These are phyloP conservation scores for Caenorhabditis plicata DNA, from an alignment of 2,888 invertebrate species.

Conservation along the genomic window DNA sequence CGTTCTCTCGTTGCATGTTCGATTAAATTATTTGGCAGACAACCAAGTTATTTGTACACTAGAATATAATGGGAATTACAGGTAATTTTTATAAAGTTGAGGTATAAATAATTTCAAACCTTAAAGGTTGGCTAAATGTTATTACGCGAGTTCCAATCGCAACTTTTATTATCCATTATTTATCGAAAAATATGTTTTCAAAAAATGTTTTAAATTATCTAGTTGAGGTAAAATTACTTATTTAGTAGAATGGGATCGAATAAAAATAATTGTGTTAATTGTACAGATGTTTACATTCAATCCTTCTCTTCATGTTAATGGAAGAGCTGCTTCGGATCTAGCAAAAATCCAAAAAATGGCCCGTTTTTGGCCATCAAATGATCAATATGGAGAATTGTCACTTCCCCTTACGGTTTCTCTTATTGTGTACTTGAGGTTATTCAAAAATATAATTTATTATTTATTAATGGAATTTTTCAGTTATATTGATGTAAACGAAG, in stretches of 20 bases:
- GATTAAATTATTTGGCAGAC: too few species aligned
- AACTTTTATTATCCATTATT: constrained; percentile 10
- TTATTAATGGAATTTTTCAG: constrained; percentile 4
- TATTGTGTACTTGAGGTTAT: constrained; percentile 15
- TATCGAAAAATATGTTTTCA: constrained; percentile 16
- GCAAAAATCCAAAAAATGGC: constrained; percentile 19
- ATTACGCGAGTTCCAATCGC: constrained; percentile 15
- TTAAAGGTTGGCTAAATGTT: constrained; percentile 5
- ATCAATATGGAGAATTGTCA: constrained; percentile 18
- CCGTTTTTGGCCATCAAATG: constrained; percentile 21
- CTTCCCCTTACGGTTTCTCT: constrained; percentile 13
- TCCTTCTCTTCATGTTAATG: constrained; percentile 5
- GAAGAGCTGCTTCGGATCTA: constrained; percentile 7
- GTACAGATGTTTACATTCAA: constrained; percentile 11
- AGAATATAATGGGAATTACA: too few species aligned
- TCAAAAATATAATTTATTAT: not conserved
- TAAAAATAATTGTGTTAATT: not conserved
- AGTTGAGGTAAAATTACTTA: constrained; percentile 9
- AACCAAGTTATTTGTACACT: too few species aligned
- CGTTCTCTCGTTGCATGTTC: too few species aligned
- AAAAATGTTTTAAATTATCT: not conserved
- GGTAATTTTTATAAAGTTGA: not conserved
- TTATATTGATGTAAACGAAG: constrained; percentile 10
- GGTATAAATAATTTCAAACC: not conserved
- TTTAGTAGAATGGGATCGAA: too few species aligned